Evolutionary conservation across 2,888 invertebrate species (phyloP).

Genomic region (Lamellibrachia columna): DNA sequence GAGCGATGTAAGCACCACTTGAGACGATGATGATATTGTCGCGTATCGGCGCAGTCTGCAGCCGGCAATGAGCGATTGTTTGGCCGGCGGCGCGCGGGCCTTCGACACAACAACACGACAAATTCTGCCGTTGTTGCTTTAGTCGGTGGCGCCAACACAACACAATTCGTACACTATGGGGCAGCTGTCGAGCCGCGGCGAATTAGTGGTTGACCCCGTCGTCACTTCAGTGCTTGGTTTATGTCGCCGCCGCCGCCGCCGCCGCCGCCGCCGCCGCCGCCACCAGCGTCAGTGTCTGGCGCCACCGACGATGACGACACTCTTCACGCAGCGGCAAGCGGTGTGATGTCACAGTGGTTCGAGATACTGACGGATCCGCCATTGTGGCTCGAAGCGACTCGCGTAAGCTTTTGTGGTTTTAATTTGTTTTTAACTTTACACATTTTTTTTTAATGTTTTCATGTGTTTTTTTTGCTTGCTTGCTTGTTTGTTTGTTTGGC

Average conservation of each 20-base stretch:
- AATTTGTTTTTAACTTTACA: too few relatives aligned
- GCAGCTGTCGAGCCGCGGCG: neutral
- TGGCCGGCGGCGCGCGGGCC: neutral
- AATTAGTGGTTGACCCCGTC: neutral
- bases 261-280: too few relatives aligned
- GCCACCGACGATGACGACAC: neutral
- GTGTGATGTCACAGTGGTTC: neutral
- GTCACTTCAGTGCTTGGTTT: neutral
- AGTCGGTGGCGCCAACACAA: neutral
- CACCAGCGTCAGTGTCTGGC: neutral
- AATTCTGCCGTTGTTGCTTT: neutral
- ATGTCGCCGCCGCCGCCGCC: too few relatives aligned
- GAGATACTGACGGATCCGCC: neutral
- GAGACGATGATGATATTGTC: constrained; percentile 16
- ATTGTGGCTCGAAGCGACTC: too few relatives aligned
- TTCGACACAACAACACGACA: neutral
- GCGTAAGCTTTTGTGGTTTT: too few relatives aligned
- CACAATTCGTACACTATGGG: neutral
- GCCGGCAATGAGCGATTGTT: constrained; percentile 16
- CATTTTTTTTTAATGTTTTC: too few relatives aligned
- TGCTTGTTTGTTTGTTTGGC: too few relatives aligned
- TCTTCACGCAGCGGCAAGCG: neutral
- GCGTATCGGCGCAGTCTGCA: neutral
- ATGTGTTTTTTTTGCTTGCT: too few relatives aligned
- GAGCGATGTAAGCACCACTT: neutral